Evolutionary conservation across 2,888 invertebrate species (phyloP), one percentile per base, ranked within the genome.

Genomic region (Trilocha varians): DNA sequence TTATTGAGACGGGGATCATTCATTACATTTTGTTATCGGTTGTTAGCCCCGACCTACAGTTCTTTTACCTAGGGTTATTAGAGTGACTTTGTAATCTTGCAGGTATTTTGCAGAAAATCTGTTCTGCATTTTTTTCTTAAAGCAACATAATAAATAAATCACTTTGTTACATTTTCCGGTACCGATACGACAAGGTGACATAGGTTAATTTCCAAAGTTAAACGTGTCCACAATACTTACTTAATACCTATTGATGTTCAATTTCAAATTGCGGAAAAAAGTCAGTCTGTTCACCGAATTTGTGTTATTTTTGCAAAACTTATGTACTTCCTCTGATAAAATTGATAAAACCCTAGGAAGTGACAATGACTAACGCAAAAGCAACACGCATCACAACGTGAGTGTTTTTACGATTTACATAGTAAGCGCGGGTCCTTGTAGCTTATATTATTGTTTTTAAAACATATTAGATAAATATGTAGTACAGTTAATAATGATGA

Each of bases 11-110:
- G 53, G 49, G 59, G 72, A 75, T 73, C 70, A 62, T 72, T 75
- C 70, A 70, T 74, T 66, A 70, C 67, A 57, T 63, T 52, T 51
- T 61, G 54, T 78, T 82, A 83, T 80, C 79, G 52, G 57, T 66
- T 65, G 59, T 70, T 75, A 69, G 70, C 66, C 54, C 57, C 68
- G 73, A 68, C 66, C 65, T 59, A 61, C 57, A 75, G 73, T 79
- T 79, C 76, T 72, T 78, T 80, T 80, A 78, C 77, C 75, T 72
- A 77, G 53, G 59, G 48, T 52, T 25, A 25, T 25, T 25, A 25
- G 11, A 9, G 25, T 11, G 25, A 25, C 25, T 25, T 25, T 25
- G 25, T 25, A 25, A 25, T 6, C 11, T 6, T 9, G 25, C 6
- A 25, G 2, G 25, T 25, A 25, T 25, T 25, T 11, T 25, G 25